Evolutionary conservation across 1,140 invertebrate genomes (phyloP).

Genomic region (Aphidius ervi): DNA sequence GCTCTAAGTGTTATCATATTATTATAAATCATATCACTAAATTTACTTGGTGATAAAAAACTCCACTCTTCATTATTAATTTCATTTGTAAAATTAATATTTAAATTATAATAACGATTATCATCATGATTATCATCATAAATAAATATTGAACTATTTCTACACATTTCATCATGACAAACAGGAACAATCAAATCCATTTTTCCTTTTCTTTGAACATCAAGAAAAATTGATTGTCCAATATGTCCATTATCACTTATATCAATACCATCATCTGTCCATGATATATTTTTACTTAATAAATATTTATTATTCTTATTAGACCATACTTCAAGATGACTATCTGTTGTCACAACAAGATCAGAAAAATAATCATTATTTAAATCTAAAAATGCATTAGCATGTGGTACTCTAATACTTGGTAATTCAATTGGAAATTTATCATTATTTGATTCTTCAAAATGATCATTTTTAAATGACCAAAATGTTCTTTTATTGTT

Average conservation of each 20-base stretch:
- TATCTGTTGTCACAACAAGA: conserved; percentile 73
- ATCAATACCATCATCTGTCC: conserved; percentile 46
- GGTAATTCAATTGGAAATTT: conserved; percentile 45
- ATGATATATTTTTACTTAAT: conserved; percentile 56
- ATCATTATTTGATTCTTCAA: conserved; percentile 44
- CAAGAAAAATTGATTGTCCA: conserved; percentile 82
- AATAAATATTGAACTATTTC: conserved; percentile 65
- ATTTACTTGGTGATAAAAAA: conserved; percentile 57
- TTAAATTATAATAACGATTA: conserved; percentile 63
- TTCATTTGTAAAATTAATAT: conserved; percentile 69
- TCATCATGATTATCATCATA: conserved; percentile 60
- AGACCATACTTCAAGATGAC: conserved; percentile 73
- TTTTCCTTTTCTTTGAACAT: conserved; percentile 77
- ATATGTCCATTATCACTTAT: conserved; percentile 48
- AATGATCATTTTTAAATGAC: conserved; percentile 65
- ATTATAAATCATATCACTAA: conserved; percentile 51
- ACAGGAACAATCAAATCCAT: conserved; percentile 81
- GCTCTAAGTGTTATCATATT: conserved; percentile 77
- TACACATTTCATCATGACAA: conserved; percentile 65
- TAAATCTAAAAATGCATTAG: conserved; percentile 86
- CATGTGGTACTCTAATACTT: conserved; percentile 66
- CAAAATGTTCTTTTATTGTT: conserved; percentile 62
- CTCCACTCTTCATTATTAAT: conserved; percentile 62
- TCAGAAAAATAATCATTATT: conserved; percentile 82
- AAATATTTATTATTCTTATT: conserved; percentile 58